Base-by-base conservation (phyloP, 2,888 invertebrate species). In the Eurytoma californica region DNA sequence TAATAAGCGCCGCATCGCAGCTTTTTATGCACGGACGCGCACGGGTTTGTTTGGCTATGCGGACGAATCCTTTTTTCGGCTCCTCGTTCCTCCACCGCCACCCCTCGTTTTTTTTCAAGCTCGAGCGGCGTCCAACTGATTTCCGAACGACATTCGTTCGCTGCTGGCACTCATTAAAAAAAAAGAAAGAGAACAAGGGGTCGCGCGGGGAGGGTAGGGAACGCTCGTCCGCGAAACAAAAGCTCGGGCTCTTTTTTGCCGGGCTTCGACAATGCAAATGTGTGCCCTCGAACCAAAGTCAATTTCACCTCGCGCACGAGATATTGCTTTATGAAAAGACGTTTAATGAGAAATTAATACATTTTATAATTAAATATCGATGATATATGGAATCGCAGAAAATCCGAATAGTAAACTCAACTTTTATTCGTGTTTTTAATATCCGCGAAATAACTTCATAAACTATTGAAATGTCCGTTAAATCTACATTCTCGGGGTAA, bases 61-160 rank as follows among this genome's bases (percentile, higher is more conserved):
- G 76, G 79, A 80, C 73, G 72, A 81, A 78, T 80, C 80, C 74
- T 76, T 66, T 77, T 68, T 77, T 39, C 39, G 39, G 39, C 39
- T 39, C 39, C 39, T 20, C 53, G 58, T 68, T 77, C 79, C 80
- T 76, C 39, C 39, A 39, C 39, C 24, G 2, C 24, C 24, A 2
- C 24, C 24, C 24, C 39, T 9, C 63, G n/a, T 58, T 80, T 83
- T 80, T 68, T 65, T 16, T 60, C 20, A 7, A 30, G 18, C 72
- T 47, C 20, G 65, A 51, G 9, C 53, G 47, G 73, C 82, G 74
- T 69, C 73, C 81, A 80, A 81, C 82, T 83, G 84, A 84, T 84
- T 83, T 83, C 81, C 82, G 83, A 84, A 83, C 80, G 78, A 72
- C 70, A 60, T 75, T 81, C 69, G 74, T 61, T 72, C 77, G 77